Evolutionary conservation across 2,888 invertebrate species (phyloP).

Genomic region (Proisotoma minuta): DNA sequence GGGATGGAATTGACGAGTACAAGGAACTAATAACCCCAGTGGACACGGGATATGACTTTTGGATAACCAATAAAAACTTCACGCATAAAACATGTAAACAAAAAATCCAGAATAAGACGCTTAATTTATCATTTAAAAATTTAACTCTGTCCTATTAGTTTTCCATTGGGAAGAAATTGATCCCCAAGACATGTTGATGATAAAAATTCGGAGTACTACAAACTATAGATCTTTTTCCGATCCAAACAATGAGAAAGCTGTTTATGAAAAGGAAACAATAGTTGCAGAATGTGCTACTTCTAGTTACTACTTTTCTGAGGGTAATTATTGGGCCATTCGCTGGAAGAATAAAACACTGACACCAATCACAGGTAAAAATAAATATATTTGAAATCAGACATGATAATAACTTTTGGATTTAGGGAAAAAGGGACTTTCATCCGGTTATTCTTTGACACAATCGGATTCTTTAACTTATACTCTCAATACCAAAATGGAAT

Average conservation of each 20-base stretch:
- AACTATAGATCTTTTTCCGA: background rate
- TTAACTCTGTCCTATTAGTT: conserved; percentile 18
- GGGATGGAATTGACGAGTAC: conserved; percentile 27
- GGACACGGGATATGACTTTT: background rate
- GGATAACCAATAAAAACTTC: conserved; percentile 12
- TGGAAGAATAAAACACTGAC: conserved; percentile 36
- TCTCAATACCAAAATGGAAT: conserved; percentile 21
- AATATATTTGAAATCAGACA: background rate
- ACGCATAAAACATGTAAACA: conserved; percentile 24
- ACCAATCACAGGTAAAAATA: background rate
- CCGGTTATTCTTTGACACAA: background rate
- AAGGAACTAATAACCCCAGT: conserved; percentile 29
- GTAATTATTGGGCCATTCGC: conserved; percentile 34
- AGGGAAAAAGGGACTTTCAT: background rate
- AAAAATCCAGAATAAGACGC: background rate
- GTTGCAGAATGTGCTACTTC: conserved; percentile 19
- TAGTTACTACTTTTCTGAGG: conserved; percentile 38
- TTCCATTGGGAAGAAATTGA: conserved; percentile 41
- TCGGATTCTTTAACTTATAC: background rate
- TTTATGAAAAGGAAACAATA: background rate
- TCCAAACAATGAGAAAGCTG: background rate
- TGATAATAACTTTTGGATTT: background rate
- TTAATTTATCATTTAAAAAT: background rate
- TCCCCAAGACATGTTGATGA: conserved; percentile 36
- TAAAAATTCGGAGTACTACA: background rate